Evolutionary conservation across 2,888 invertebrate species (phyloP), one percentile per base, ranked within the genome.

Genomic region (Heliconius hortense): DNA sequence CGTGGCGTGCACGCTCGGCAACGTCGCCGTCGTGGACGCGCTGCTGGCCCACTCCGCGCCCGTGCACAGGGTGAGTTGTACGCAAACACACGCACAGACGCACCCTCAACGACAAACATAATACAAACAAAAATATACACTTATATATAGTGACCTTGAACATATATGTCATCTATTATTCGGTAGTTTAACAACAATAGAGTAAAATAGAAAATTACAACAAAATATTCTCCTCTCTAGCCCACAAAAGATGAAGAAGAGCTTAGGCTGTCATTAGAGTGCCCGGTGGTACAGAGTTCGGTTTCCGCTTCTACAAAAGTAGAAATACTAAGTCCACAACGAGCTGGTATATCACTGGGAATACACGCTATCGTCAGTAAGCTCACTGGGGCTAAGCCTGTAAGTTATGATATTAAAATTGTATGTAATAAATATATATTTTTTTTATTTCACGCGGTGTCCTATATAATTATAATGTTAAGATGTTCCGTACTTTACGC

Each of bases 291-390:
- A 10, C 72, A 35, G 24, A n/a, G 13, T 39, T 24, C 73, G 7
- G 79, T 77, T 13, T 67, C 78, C 15, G 72, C 62, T 24, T 75
- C 76, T 24, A 1, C 60, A n/a, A 10, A 26, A n/a, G 74, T 77
- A 59, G 81, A 83, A 63, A 83, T 85, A 59, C 80, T 94, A 35
- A 95, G 95, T 81, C 96, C 96, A 3, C 80, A 96, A 94, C 95
- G 96, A 68, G 95, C 96, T 80, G 95, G 97, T 78, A 97, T 98
- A 81, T 98, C 98, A 0, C 96, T 97, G 83, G 98, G 98, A 0
- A 98, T 98, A 79, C 98, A 98, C 84, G 97, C 97, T 35, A 96
- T 98, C 69, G 97, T 98, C 95, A 97, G 96, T 69, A 96, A 96
- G 82, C 92, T 98, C 72, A 97, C 96, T 82, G 95, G 91, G 2